phyloP scores from a whole-genome alignment of 2,797 vertebrate species.

The Chelmon rostratus region DNA sequence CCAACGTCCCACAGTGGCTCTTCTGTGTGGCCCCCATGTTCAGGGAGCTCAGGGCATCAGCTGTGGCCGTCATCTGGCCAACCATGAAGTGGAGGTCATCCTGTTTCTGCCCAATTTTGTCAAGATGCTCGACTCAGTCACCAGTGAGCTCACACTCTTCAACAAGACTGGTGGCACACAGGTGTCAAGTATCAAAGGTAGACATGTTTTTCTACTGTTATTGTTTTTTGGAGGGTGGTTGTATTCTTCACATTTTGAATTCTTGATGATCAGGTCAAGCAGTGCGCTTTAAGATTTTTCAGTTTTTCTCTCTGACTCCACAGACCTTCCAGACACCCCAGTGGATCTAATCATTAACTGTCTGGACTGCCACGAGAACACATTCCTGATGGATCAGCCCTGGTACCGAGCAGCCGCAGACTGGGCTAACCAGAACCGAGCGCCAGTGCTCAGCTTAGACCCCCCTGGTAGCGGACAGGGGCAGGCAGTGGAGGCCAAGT shows the following conservation, averaged over 20 bases:
- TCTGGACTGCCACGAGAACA: slow-evolving; percentile 97
- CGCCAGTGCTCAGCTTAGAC: slow-evolving; percentile 96
- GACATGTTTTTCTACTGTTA: slow-evolving; percentile 3
- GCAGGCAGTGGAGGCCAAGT: slow-evolving; percentile 95
- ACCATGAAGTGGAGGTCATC: slow-evolving; percentile 96
- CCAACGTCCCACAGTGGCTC: slow-evolving; percentile 94
- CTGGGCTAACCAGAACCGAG: slow-evolving; percentile 98
- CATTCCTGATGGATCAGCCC: slow-evolving; percentile 95
- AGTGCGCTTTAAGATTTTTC: neutral
- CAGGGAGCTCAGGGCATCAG: slow-evolving; percentile 99
- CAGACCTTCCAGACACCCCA: slow-evolving; percentile 95
- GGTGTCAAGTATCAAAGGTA: slow-evolving; percentile 96
- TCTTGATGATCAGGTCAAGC: neutral
- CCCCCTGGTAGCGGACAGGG: slow-evolving; percentile 91
- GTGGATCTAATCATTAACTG: slow-evolving; percentile 99
- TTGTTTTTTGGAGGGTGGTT: too few species aligned
- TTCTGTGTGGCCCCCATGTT: slow-evolving; percentile 96
- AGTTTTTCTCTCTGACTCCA: slow-evolving; percentile 18
- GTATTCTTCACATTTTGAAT: neutral
- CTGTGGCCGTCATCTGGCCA: slow-evolving; percentile 96
- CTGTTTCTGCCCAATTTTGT: slow-evolving; percentile 98
- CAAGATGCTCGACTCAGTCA: slow-evolving; percentile 97
- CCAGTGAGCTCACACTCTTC: slow-evolving; percentile 94
- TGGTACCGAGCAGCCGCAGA: slow-evolving; percentile 96
- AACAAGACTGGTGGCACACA: slow-evolving; percentile 94